Evolutionary conservation across 2,888 invertebrate species (phyloP).

Genomic region (Drosophila planitibia): DNA sequence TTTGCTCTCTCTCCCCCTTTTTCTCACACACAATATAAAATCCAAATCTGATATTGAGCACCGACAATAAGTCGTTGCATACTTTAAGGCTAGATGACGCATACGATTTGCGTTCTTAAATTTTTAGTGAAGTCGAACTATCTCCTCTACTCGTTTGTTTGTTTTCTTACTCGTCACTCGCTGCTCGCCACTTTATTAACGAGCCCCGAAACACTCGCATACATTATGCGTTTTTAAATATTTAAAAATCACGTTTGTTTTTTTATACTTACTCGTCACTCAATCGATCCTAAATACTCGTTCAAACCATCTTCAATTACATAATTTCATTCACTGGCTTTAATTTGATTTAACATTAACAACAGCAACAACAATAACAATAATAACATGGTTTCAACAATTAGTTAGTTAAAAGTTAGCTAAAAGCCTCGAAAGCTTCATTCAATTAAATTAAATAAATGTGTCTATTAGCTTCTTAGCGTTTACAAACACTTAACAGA

Average conservation of each 20-base stretch:
- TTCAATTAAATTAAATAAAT: slow-evolving; percentile 70
- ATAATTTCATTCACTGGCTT: slow-evolving; percentile 12
- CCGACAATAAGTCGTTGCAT: slow-evolving; percentile 38
- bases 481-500: slow-evolving; percentile 59
- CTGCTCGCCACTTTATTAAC: slow-evolving; percentile 19
- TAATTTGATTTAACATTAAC: slow-evolving; percentile 30
- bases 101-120: slow-evolving; percentile 8
- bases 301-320: slow-evolving; percentile 15
- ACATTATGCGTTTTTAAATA: slow-evolving; percentile 7
- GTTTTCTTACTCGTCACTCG: slow-evolving; percentile 25
- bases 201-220: slow-evolving; percentile 6
- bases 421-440: slow-evolving; percentile 61
- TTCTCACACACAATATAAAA: slow-evolving; percentile 13
- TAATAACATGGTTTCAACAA: slow-evolving; percentile 50
- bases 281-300: slow-evolving; percentile 11
- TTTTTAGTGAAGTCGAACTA: slow-evolving; percentile 4
- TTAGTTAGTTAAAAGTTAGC: slow-evolving; percentile 59
- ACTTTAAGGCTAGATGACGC: slow-evolving; percentile 24
- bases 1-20: slow-evolving; percentile 16
- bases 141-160: slow-evolving; percentile 18
- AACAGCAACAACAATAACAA: slow-evolving; percentile 48
- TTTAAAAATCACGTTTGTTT: slow-evolving; percentile 10
- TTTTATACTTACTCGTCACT: slow-evolving; percentile 18
- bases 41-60: slow-evolving; percentile 25
- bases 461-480: slow-evolving; percentile 81